A percentile compares a stretch with the other conserved stretches of the same genome.
Evolutionary conservation across 1,140 invertebrate genomes (phyloP).

Genomic region (Saccostrea cuccullata): DNA sequence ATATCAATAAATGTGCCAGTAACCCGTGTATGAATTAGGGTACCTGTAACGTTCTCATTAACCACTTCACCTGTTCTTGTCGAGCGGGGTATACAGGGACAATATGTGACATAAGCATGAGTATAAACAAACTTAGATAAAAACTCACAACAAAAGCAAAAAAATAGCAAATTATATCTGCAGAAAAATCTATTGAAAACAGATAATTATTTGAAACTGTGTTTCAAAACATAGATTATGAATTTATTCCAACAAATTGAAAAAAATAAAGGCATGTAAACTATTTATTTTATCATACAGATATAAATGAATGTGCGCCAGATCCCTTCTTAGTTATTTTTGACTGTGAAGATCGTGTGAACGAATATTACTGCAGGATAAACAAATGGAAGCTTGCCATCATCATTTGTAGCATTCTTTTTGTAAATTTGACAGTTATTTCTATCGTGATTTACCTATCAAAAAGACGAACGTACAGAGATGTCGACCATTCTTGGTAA

Average conservation of each 20-base stretch:
- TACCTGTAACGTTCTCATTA: conserved; percentile 61
- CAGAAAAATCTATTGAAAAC: no score
- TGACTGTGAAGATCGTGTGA: conserved; percentile 23
- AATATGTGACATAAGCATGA: no score
- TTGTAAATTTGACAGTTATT: not conserved
- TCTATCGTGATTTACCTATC: not conserved
- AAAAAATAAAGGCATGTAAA: not conserved
- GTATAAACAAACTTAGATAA: no score
- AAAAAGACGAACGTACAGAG: not conserved
- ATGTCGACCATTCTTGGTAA: not conserved
- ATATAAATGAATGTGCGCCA: conserved; percentile 41
- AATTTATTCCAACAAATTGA: not conserved
- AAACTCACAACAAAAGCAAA: no score
- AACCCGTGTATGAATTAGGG: conserved; percentile 85
- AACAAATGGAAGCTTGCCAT: no score
- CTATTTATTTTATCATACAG: not conserved
- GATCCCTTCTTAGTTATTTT: conserved; percentile 5
- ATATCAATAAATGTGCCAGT: conserved; percentile 94
- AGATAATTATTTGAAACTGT: no score
- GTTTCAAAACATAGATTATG: no score
- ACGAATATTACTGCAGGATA: no score
- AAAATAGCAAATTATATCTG: no score
- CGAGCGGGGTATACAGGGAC: no score
- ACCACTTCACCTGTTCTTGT: conserved; percentile 62
- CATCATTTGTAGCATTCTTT: not conserved